These are phyloP conservation scores for Cheilosia impressa DNA, from an alignment of 2,888 invertebrate genomes.

Conservation along the genomic window DNA sequence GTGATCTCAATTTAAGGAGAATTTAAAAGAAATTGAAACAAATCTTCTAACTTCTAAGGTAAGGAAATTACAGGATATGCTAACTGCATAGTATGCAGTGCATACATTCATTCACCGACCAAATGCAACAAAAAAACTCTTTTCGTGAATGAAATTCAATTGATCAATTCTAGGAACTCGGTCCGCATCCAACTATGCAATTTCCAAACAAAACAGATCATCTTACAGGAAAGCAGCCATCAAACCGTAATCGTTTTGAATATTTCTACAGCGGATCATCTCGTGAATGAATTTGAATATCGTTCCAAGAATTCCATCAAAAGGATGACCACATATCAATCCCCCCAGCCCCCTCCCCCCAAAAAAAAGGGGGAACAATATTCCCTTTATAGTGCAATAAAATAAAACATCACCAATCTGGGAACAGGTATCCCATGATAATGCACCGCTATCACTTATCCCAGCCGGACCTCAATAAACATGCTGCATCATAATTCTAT, in stretches of 20 bases:
- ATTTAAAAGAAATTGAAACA: too few relatives aligned
- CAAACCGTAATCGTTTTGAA: slow-evolving; percentile 25
- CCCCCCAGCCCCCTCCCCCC: neutral
- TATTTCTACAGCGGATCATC: slow-evolving; percentile 15
- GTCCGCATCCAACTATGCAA: slow-evolving; percentile 27
- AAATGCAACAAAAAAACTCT: too few relatives aligned
- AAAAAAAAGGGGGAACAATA: slow-evolving; percentile 8
- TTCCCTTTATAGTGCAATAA: slow-evolving; percentile 55
- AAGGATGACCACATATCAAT: slow-evolving; percentile 57
- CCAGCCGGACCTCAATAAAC: slow-evolving; percentile 59
- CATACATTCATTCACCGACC: too few relatives aligned
- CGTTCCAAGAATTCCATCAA: slow-evolving; percentile 62
- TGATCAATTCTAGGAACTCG: slow-evolving; percentile 34
- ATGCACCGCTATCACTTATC: slow-evolving; percentile 71
- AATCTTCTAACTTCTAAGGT: too few relatives aligned
- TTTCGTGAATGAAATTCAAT: slow-evolving; percentile 10
- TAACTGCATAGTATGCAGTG: too few relatives aligned
- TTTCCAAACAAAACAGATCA: slow-evolving; percentile 51
- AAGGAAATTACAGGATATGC: too few relatives aligned
- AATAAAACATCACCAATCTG: slow-evolving; percentile 57
- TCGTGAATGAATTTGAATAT: slow-evolving; percentile 70
- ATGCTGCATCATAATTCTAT: slow-evolving; percentile 70
- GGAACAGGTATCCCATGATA: slow-evolving; percentile 67
- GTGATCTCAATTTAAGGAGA: too few relatives aligned
- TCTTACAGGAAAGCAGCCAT: slow-evolving; percentile 51